Evolutionary conservation across 2,797 vertebrate genomes (phyloP), one percentile per base, ranked within the genome.

Genomic region (Muraenolepis orangiensis): DNA sequence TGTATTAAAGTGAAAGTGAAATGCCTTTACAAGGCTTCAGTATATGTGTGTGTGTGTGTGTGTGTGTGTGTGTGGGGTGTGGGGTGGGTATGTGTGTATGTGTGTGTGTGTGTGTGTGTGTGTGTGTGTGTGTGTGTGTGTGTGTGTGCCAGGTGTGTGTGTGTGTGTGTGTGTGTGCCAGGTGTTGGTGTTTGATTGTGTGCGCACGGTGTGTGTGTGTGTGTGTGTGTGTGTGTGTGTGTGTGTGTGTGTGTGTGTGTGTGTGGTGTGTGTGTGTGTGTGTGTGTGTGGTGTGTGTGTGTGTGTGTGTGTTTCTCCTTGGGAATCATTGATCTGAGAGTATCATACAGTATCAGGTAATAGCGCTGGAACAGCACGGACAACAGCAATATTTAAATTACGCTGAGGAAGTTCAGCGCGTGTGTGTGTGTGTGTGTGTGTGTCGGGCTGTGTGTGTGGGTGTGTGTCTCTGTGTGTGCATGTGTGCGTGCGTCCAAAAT

Each of bases 311-410:
- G 77, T 76, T 85, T 88, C 88, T 92, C 87, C 88, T 91, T 91
- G 89, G 78, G 80, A 95, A 92, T 93, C 95, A 97, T 96, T 96
- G 95, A 97, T 96, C 91, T 87, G 90, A 87, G 85, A 76, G 90
- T 89, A 91, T 92, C 90, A 94, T 95, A 93, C 83, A 95, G 94
- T 94, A 94, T 95, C 93, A 94, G 88, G 87, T 90, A 83, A 90
- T 90, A 88, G 80, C 83, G 86, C 82, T 84, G 57, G 68, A 88
- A 29, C 89, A 92, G 90, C 42, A 46, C 42, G 16, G 86, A 87
- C 84, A 84, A 87, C 85, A 90, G 90, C 82, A 84, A 92, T 96
- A 96, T 96, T 95, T 93, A 96, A 96, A 96, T 96, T 87, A 95
- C 93, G 94, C 92, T 16, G 16, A 46, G 16, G 38, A 38, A 40